Evolutionary conservation across 2,113 vertebrate genomes (phyloP).

Genomic region (Otis tarda): DNA sequence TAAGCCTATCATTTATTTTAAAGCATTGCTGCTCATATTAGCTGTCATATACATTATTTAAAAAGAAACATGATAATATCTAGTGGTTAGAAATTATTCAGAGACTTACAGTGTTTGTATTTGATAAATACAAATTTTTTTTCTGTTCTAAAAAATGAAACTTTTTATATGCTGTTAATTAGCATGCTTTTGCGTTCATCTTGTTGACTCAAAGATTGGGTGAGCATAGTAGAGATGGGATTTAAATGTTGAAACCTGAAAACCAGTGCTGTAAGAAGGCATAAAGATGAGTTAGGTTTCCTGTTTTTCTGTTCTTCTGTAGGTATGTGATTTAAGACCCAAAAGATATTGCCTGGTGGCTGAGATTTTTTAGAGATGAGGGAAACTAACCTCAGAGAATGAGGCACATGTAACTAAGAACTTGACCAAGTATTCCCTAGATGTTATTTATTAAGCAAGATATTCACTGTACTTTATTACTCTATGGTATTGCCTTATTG

Average conservation of each 20-base stretch:
- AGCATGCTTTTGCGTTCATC: neutral
- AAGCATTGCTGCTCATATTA: neutral
- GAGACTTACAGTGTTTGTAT: neutral
- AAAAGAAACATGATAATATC: neutral
- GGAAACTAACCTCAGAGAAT: neutral
- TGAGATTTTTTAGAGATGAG: neutral
- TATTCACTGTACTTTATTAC: neutral
- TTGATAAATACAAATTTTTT: neutral
- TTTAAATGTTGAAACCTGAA: neutral
- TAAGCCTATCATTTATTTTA: conserved; percentile 73
- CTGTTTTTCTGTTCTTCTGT: neutral
- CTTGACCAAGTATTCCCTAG: neutral
- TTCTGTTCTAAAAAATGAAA: neutral
- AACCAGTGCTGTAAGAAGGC: neutral
- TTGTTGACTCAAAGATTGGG: neutral
- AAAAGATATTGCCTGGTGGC: neutral
- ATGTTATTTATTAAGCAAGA: neutral
- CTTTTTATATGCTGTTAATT: neutral
- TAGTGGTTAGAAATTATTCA: neutral
- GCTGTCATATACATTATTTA: neutral
- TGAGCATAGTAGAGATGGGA: neutral
- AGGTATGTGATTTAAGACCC: neutral
- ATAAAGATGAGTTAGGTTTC: neutral
- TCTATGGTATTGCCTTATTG: neutral
- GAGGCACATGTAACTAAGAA: neutral